Percentiles rank a stretch among this genome's conserved stretches.
These are phyloP conservation scores for Coptodon rendalli DNA, from an alignment of 2,113 vertebrate genomes.

Conservation along the genomic window DNA sequence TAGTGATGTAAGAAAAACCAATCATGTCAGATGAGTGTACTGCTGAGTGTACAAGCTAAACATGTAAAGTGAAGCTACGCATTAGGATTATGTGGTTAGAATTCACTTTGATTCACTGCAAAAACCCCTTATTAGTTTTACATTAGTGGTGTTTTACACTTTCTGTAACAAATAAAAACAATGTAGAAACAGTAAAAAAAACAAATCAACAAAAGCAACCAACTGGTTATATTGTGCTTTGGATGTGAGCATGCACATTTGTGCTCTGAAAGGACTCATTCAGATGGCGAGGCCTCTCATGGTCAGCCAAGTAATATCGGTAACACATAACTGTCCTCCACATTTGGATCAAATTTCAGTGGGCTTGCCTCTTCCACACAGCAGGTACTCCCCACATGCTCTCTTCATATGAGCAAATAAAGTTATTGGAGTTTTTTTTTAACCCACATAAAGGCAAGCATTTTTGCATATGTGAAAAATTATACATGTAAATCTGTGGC, in stretches of 20 bases:
- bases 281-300: conserved; percentile 17
- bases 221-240: neutral
- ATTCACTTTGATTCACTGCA: neutral
- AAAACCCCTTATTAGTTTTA: neutral
- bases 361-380: neutral
- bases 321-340: conserved; percentile 38
- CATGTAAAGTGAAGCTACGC: neutral
- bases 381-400: neutral
- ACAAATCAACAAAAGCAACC: neutral
- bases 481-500: neutral
- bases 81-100: neutral
- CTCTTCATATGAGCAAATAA: neutral
- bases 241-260: neutral
- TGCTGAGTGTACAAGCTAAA: neutral
- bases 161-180: neutral
- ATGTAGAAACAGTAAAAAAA: neutral
- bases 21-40: neutral
- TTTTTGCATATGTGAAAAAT: neutral
- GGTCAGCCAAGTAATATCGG: conserved; percentile 38
- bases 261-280: conserved; percentile 26
- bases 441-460: neutral
- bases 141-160: neutral
- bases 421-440: neutral
- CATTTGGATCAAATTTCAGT: neutral
- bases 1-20: neutral